Evolutionary conservation across 2,113 vertebrate species (phyloP).

Genomic region (Bungarus multicinctus): DNA sequence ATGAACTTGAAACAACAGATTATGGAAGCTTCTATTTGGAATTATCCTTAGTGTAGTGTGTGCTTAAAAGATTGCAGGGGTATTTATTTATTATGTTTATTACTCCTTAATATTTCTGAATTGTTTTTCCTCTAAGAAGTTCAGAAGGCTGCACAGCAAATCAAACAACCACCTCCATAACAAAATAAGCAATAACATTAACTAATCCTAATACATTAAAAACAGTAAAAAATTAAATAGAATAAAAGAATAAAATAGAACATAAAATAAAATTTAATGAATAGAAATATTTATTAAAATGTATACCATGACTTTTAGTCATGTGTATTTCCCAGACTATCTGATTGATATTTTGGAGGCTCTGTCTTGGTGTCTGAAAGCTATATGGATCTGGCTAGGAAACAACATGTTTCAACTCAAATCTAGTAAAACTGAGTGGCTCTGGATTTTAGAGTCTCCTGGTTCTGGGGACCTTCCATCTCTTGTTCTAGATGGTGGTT

Average conservation of each 20-base stretch:
- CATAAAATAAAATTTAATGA: neutral
- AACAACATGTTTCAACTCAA: neutral
- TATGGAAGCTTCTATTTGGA: neutral
- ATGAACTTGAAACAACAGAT: neutral
- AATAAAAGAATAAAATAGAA: neutral
- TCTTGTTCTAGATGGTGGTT: neutral
- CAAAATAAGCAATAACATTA: neutral
- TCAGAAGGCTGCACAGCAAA: neutral
- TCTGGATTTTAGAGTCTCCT: neutral
- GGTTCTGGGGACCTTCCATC: neutral
- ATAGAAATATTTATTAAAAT: neutral
- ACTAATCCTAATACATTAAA: neutral
- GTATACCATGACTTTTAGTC: neutral
- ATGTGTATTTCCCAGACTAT: neutral
- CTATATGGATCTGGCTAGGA: neutral
- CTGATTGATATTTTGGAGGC: neutral
- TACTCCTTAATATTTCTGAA: neutral
- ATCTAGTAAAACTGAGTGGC: neutral
- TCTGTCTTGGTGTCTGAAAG: neutral
- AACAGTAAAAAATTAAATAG: neutral
- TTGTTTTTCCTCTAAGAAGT: neutral
- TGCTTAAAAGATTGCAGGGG: neutral
- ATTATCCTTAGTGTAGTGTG: neutral
- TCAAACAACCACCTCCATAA: neutral
- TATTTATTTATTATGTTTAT: neutral